Evolutionary conservation across 2,888 invertebrate species (phyloP), one percentile per base, ranked within the genome.

Genomic region (Capitulum mitella): DNA sequence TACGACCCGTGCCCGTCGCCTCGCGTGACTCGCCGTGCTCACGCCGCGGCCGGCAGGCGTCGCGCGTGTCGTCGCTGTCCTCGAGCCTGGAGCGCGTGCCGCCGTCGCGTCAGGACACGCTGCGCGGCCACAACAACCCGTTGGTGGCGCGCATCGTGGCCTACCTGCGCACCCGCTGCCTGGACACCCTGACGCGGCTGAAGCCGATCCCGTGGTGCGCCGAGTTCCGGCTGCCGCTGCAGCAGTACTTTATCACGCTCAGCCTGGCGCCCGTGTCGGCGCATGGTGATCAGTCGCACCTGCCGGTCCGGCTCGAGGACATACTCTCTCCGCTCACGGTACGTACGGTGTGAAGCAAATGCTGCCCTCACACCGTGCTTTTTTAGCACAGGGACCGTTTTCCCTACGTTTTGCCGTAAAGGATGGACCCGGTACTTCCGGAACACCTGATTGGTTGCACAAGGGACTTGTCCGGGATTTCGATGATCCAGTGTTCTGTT

Each of bases 271-370:
- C 80, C 77, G 40, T 80, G 3, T 77, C 75, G 79, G 74, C 54
- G 29, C 77, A 58, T 29, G 80, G 79, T 34, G 70, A 70, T 29
- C 78, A 77, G 58, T 64, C 46, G 85, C 83, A 85, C 79, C 85
- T 85, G 82, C 84, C 84, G 82, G 85, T 86, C 82, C 84, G 85
- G 82, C 83, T 85, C 80, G 88, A 88, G 83, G 87, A 88, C 84
- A 85, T 88, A 80, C 85, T 88, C 81, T 85, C 87, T 77, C 86
- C 88, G 54, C 85, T 88, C 82, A 86, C 87, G 85, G 88, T 87
- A 83, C 85, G 86, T n/a, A 8, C n/a, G n/a, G n/a, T n/a, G n/a
- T n/a, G n/a, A n/a, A n/a, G n/a, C n/a, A n/a, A n/a, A n/a, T n/a
- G n/a, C n/a, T n/a, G n/a, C n/a, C n/a, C n/a, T n/a, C n/a, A n/a